Conservation (phyloP, 1,140 invertebrate species). For the Trachymyrmex cornetzi region DNA sequence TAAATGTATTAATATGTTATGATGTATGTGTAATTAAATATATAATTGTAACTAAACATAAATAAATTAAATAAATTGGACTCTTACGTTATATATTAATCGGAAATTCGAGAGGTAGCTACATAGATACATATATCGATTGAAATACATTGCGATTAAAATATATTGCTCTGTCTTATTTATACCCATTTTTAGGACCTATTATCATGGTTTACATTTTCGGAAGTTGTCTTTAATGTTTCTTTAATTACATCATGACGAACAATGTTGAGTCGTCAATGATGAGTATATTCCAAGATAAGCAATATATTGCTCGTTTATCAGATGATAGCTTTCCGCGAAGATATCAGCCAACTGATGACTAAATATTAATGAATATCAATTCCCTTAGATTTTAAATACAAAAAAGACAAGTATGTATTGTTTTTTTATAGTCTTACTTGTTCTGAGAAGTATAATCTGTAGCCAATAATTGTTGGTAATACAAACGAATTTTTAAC, state of each 20-base stretch:
- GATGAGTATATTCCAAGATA: conserved; percentile 10
- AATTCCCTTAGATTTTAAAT: background rate
- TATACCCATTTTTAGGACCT: background rate
- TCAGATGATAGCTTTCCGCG: conserved; percentile 32
- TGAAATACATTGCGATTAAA: background rate
- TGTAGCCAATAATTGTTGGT: background rate
- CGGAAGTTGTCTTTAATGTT: background rate
- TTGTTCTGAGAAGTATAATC: background rate
- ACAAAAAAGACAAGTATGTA: too few species aligned
- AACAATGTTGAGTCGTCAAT: background rate
- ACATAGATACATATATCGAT: too few species aligned
- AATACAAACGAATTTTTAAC: background rate
- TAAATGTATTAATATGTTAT: background rate
- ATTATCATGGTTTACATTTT: background rate
- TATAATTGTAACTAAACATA: background rate
- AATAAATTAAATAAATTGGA: background rate
- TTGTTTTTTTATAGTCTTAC: background rate
- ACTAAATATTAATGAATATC: background rate
- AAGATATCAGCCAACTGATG: conserved; percentile 6
- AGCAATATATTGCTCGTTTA: background rate
- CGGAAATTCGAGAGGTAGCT: background rate
- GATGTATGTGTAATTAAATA: background rate
- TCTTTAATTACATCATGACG: background rate
- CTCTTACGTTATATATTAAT: background rate
- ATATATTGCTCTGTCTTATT: background rate